Conservation (phyloP, 2,113 vertebrate species). For the Oncorhynchus mykiss region DNA sequence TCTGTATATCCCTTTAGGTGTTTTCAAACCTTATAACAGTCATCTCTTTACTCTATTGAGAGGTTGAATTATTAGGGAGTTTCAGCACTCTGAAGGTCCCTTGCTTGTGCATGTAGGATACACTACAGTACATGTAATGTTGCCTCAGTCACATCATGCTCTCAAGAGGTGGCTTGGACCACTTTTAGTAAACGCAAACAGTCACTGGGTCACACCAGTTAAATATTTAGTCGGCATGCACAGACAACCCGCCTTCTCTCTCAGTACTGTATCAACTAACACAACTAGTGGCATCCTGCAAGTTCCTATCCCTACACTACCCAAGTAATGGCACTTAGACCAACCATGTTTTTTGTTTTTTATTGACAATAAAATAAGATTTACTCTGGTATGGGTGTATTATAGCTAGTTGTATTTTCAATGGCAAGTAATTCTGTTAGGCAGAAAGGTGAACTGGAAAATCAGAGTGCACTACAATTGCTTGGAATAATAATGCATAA, state of each 20-base stretch:
- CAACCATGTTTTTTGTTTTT: not conserved
- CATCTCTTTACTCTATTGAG: too few relatives aligned
- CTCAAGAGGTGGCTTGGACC: slow-evolving; percentile 32
- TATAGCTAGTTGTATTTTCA: too few relatives aligned
- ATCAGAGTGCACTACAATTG: too few relatives aligned
- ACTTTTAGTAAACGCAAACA: slow-evolving; percentile 53
- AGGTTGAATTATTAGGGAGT: not conserved
- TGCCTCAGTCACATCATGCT: not conserved
- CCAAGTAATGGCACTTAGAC: not conserved
- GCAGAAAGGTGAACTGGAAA: too few relatives aligned
- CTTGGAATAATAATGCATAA: too few relatives aligned
- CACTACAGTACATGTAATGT: slow-evolving; percentile 11
- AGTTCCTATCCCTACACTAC: not conserved
- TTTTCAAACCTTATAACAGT: too few relatives aligned
- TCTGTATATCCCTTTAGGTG: too few relatives aligned
- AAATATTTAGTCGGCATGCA: slow-evolving; percentile 74
- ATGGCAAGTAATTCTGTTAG: too few relatives aligned
- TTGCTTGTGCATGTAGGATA: not conserved
- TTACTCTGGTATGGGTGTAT: too few relatives aligned
- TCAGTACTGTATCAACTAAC: slow-evolving; percentile 17
- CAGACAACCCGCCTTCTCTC: slow-evolving; percentile 64
- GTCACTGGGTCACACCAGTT: slow-evolving; percentile 62
- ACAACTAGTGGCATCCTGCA: slow-evolving; percentile 13
- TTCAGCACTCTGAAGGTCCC: not conserved
- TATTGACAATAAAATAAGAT: too few relatives aligned